Percentiles rank a stretch among this genome's conserved stretches.
phyloP scores from a whole-genome alignment of 2,888 invertebrate species.

The Coenonympha glycerion region DNA sequence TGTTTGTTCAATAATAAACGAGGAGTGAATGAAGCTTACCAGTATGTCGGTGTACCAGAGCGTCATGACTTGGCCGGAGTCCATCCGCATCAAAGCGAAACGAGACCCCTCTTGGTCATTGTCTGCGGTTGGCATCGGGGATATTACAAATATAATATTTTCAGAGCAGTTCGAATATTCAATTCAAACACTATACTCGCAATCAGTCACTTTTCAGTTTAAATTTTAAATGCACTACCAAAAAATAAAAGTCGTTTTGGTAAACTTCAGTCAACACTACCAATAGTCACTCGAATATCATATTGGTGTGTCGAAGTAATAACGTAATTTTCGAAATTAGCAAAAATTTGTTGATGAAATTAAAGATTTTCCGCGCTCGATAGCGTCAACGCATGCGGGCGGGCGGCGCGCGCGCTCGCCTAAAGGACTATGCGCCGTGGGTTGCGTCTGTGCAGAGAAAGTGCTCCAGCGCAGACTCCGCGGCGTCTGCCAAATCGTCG shows the following conservation, averaged over 20 bases:
- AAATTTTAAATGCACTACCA: background rate
- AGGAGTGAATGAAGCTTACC: slow-evolving; percentile 50
- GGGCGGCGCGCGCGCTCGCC: slow-evolving; percentile 53
- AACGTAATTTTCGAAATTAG: background rate
- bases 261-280: too few relatives aligned
- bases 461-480: slow-evolving; percentile 70
- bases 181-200: slow-evolving; percentile 28
- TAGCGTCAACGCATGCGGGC: slow-evolving; percentile 40
- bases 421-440: slow-evolving; percentile 45
- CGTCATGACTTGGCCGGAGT: slow-evolving; percentile 69
- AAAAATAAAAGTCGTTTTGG: background rate
- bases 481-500: slow-evolving; percentile 70
- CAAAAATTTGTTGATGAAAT: background rate
- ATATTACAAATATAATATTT: slow-evolving; percentile 49
- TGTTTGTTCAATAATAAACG: slow-evolving; percentile 25
- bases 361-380: slow-evolving; percentile 1
- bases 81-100: slow-evolving; percentile 62
- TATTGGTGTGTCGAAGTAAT: too few relatives aligned
- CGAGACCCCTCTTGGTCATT: slow-evolving; percentile 57
- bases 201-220: slow-evolving; percentile 21
- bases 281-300: too few relatives aligned
- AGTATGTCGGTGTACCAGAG: slow-evolving; percentile 72
- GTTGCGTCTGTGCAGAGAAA: slow-evolving; percentile 64
- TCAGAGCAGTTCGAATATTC: slow-evolving; percentile 26
- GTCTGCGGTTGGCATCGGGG: slow-evolving; percentile 53